These are phyloP conservation scores for Hydrochoerus hydrochaeris DNA, from an alignment of 2,113 vertebrate genomes.

Conservation along the genomic window DNA sequence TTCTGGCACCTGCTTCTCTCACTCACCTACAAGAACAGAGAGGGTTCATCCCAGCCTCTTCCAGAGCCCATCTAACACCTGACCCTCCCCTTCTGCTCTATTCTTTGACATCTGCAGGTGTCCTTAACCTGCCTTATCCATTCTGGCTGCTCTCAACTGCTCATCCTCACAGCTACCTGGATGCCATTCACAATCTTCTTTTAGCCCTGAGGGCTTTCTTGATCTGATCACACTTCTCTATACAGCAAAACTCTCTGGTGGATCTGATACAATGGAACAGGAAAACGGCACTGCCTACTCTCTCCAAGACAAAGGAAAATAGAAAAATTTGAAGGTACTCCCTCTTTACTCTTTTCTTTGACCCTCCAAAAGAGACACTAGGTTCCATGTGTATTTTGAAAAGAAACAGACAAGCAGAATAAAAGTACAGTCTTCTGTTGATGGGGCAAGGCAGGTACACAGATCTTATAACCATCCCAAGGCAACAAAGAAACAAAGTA, in stretches of 20 bases:
- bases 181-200: background rate
- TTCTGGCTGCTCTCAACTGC: background rate
- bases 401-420: conserved; percentile 57
- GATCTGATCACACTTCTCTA: background rate
- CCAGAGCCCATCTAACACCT: background rate
- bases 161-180: background rate
- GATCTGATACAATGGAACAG: background rate
- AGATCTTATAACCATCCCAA: conserved; percentile 57
- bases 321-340: background rate
- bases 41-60: background rate
- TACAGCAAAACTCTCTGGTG: background rate
- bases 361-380: background rate
- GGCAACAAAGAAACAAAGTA: conserved; percentile 63
- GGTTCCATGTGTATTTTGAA: conserved; percentile 36
- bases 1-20: background rate
- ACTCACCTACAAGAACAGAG: background rate
- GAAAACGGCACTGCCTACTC: background rate
- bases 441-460: conserved; percentile 56
- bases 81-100: background rate
- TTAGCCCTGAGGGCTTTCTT: background rate
- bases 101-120: background rate
- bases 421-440: background rate
- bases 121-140: background rate
- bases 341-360: background rate
- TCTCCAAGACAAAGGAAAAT: conserved; percentile 18